Conservation (phyloP, 1,140 invertebrate genomes). For the Patella vulgata region DNA sequence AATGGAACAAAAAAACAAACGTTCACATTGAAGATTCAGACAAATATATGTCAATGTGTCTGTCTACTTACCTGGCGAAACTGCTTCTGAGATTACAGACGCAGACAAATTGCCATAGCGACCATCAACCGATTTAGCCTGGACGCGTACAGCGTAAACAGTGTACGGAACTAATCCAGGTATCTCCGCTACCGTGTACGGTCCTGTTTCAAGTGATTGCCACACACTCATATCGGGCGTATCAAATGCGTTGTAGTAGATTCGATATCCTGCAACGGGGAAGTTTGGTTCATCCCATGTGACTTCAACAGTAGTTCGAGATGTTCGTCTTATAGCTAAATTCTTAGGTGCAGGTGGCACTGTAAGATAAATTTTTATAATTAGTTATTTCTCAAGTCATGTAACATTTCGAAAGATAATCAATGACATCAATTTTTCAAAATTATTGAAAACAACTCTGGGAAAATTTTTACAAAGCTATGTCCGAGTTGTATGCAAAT, state of each 20-base stretch:
- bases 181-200: slow-evolving; percentile 74
- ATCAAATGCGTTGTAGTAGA: slow-evolving; percentile 63
- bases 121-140: slow-evolving; percentile 54
- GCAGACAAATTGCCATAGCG: slow-evolving; percentile 60
- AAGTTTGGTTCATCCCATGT: slow-evolving; percentile 89
- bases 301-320: slow-evolving; percentile 87
- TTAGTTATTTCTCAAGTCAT: background rate
- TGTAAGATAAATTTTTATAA: slow-evolving; percentile 28
- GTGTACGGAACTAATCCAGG: slow-evolving; percentile 90
- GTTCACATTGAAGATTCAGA: too few species aligned
- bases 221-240: slow-evolving; percentile 53
- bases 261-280: slow-evolving; percentile 80
- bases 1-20: too few species aligned
- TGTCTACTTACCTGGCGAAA: slow-evolving; percentile 34
- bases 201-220: slow-evolving; percentile 56
- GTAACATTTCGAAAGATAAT: too few species aligned
- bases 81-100: slow-evolving; percentile 29
- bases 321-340: slow-evolving; percentile 74
- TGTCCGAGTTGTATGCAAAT: too few species aligned
- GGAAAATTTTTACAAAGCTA: too few species aligned
- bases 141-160: slow-evolving; percentile 90
- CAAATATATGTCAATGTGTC: too few species aligned
- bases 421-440: too few species aligned
- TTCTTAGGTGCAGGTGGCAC: slow-evolving; percentile 85
- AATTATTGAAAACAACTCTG: too few species aligned